Evolutionary conservation across 2,888 invertebrate species (phyloP).

Genomic region (Ophion slaviceki): DNA sequence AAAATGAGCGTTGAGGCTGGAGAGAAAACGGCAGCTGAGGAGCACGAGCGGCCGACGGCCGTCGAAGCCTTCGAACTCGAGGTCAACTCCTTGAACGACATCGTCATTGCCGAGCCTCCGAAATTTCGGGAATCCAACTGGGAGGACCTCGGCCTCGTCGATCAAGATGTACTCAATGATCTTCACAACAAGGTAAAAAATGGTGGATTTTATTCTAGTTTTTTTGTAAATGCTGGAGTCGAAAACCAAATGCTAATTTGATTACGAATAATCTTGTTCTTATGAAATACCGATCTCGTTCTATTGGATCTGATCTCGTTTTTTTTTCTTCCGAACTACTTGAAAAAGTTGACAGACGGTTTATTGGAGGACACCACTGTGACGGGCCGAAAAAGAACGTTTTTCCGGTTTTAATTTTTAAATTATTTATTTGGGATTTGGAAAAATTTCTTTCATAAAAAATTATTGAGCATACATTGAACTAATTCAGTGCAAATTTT

Average conservation of each 20-base stretch:
- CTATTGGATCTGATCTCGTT: too few relatives aligned
- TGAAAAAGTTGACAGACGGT: too few relatives aligned
- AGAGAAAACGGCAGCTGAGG: background rate
- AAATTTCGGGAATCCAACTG: constrained; percentile 82
- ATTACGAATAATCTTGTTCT: background rate
- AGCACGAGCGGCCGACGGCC: background rate
- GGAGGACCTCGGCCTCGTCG: constrained; percentile 87
- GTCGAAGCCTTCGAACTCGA: constrained; percentile 20
- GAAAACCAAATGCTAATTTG: background rate
- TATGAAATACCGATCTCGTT: background rate
- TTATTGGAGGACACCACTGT: too few relatives aligned
- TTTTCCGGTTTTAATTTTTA: too few relatives aligned
- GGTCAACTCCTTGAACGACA: constrained; percentile 38
- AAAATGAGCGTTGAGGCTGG: background rate
- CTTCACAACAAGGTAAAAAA: constrained; percentile 88
- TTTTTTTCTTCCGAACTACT: too few relatives aligned
- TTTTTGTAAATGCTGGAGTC: background rate
- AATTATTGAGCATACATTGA: too few relatives aligned
- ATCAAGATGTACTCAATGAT: constrained; percentile 86
- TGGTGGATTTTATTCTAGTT: background rate
- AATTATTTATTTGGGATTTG: too few relatives aligned
- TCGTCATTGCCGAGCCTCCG: constrained; percentile 63
- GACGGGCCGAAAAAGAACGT: too few relatives aligned
- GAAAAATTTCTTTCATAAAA: too few relatives aligned
- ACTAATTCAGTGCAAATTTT: too few relatives aligned